These are phyloP conservation scores for Drymodes brunneopygia DNA, from an alignment of 2,113 vertebrate genomes.

Conservation along the genomic window DNA sequence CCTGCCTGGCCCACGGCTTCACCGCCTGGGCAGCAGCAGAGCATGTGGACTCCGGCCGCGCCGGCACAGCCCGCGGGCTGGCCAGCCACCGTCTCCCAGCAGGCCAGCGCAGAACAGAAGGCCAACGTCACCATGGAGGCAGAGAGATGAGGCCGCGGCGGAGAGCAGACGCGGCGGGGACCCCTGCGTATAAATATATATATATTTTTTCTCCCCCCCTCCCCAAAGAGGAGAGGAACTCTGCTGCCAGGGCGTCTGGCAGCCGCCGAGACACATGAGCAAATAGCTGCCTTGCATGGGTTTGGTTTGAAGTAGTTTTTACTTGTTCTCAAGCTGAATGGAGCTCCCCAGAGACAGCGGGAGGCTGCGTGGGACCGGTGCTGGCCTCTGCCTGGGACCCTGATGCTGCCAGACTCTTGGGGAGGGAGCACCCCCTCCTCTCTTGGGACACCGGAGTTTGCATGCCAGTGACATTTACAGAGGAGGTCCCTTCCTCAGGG, in stretches of 20 bases:
- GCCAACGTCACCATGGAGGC: constrained; percentile 92
- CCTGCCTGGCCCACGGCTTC: constrained; percentile 86
- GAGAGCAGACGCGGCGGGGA: constrained; percentile 45
- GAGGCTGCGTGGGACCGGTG: constrained; percentile 29
- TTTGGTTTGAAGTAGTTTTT: constrained; percentile 66
- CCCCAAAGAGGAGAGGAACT: constrained; percentile 46
- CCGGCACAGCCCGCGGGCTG: constrained; percentile 80
- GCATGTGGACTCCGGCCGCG: constrained; percentile 87
- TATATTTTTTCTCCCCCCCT: background rate
- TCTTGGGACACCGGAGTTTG: constrained; percentile 23
- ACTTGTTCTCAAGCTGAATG: constrained; percentile 52
- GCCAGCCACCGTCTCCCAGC: constrained; percentile 80
- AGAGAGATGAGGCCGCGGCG: constrained; percentile 87
- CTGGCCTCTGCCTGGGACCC: constrained; percentile 6
- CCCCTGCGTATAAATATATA: constrained; percentile 43
- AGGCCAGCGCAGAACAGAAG: constrained; percentile 85
- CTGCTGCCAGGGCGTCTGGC: constrained; percentile 31
- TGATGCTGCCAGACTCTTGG: background rate
- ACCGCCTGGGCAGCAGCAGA: constrained; percentile 75
- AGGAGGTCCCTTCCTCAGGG: background rate
- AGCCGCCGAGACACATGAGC: background rate
- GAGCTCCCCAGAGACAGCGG: constrained; percentile 57
- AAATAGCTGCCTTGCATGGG: constrained; percentile 66
- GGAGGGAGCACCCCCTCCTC: background rate
- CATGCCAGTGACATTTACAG: constrained; percentile 39